phyloP scores from a whole-genome alignment of 2,888 invertebrate genomes.

The Caenorhabditis drosophilae region DNA sequence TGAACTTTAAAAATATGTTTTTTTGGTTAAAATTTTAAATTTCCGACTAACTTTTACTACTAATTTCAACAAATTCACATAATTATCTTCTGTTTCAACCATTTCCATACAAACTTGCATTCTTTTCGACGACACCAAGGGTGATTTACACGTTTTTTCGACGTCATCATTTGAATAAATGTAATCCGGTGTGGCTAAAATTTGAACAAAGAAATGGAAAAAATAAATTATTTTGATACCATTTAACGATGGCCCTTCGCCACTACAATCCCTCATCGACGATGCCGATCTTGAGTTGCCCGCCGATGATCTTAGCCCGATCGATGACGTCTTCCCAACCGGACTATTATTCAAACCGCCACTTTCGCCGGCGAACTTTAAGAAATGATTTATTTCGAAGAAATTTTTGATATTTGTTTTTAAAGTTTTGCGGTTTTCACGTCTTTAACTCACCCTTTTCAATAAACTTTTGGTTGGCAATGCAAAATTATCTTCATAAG shows the following conservation, averaged over 20 bases:
- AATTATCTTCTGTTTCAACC: conserved; percentile 94
- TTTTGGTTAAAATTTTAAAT: neutral
- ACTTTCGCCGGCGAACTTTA: too few species aligned
- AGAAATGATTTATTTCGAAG: too few species aligned
- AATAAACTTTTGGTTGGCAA: conserved; percentile 28
- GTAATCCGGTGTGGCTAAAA: conserved; percentile 36
- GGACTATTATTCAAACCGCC: too few species aligned
- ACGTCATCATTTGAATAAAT: conserved; percentile 53
- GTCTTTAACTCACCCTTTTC: conserved; percentile 5
- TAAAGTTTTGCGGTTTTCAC: too few species aligned
- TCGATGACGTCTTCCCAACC: conserved; percentile 9
- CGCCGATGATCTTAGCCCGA: too few species aligned
- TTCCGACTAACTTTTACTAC: conserved; percentile 78
- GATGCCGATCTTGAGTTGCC: conserved; percentile 31
- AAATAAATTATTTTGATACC: neutral
- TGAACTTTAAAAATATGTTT: conserved; percentile 76
- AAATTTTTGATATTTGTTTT: too few species aligned
- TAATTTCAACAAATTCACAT: conserved; percentile 90
- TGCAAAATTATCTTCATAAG: conserved; percentile 84
- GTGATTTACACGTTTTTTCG: conserved; percentile 43
- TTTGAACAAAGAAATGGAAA: neutral
- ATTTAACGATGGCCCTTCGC: conserved; percentile 32
- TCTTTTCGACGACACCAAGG: conserved; percentile 74
- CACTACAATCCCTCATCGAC: conserved; percentile 35
- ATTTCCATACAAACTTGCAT: conserved; percentile 82